phyloP scores from a whole-genome alignment of 92 coral and sea anemone genomes.

The Isaurus tuberculatus region DNA sequence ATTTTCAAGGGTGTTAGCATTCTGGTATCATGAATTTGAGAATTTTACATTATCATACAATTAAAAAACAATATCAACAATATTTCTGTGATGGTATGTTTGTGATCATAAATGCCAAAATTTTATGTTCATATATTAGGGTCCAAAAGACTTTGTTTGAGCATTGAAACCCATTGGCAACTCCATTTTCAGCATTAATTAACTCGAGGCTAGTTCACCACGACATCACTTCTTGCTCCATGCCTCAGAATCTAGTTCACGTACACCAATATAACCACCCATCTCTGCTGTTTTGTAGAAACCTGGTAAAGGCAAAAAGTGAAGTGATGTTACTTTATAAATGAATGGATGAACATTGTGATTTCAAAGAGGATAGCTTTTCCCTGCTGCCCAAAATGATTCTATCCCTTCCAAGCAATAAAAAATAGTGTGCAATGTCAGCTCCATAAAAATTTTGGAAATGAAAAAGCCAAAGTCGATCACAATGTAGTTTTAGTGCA shows the following conservation, averaged over 20 bases:
- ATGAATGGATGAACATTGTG: not conserved
- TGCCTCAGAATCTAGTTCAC: conserved; percentile 68
- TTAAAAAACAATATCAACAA: not conserved
- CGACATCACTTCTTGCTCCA: conserved; percentile 56
- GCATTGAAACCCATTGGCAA: not conserved
- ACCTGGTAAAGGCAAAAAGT: conserved; percentile 35
- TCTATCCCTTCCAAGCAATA: no score
- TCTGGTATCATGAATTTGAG: no score
- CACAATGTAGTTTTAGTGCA: not conserved
- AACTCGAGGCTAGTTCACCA: not conserved
- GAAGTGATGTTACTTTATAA: not conserved
- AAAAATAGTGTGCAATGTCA: no score
- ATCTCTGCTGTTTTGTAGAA: conserved; percentile 81
- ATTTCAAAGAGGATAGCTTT: no score
- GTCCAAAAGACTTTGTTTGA: not conserved
- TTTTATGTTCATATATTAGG: not conserved
- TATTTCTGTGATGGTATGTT: not conserved
- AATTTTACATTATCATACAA: no score
- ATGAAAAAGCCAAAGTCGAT: no score
- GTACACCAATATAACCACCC: conserved; percentile 80
- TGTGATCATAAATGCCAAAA: not conserved
- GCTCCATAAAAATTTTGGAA: no score
- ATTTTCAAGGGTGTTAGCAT: no score
- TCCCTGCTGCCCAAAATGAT: no score
- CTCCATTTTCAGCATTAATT: not conserved